These are phyloP conservation scores for Clistopyga incitator DNA, from an alignment of 2,888 invertebrate genomes.

Conservation along the genomic window DNA sequence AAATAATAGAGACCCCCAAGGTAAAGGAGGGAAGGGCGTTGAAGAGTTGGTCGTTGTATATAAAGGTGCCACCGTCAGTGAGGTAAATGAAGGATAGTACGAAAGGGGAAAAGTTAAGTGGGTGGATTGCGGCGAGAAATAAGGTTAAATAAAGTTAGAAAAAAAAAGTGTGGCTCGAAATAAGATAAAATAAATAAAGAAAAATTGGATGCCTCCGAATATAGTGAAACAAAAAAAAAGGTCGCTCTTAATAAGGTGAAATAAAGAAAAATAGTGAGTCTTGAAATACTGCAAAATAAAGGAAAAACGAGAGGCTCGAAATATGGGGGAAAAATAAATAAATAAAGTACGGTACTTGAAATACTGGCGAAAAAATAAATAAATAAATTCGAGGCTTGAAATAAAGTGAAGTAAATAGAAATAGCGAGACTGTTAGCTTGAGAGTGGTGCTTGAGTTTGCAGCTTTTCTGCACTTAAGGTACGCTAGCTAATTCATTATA, in stretches of 20 bases:
- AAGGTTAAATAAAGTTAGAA: slow-evolving; percentile 25
- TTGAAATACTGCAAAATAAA: slow-evolving; percentile 18
- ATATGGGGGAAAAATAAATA: too few species aligned
- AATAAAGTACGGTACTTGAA: too few species aligned
- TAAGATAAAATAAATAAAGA: neutral
- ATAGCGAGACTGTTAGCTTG: neutral
- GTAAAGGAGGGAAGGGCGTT: slow-evolving; percentile 28
- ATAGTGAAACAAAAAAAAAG: slow-evolving; percentile 6
- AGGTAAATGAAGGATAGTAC: neutral
- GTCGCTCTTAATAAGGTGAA: neutral
- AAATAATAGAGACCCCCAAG: slow-evolving; percentile 58
- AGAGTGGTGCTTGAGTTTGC: neutral
- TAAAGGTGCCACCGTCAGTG: slow-evolving; percentile 18
- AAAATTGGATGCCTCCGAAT: neutral
- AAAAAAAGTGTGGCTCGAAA: neutral
- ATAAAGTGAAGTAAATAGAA: neutral
- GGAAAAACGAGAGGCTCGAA: neutral
- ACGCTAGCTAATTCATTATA: neutral
- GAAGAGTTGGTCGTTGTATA: slow-evolving; percentile 46
- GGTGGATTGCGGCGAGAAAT: slow-evolving; percentile 30
- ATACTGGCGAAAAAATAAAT: too few species aligned
- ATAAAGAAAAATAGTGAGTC: neutral
- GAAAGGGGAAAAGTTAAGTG: slow-evolving; percentile 34
- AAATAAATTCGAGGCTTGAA: too few species aligned
- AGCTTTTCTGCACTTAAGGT: neutral